Conservation (phyloP, 2,797 vertebrate genomes). For the Pangasius larnaudii region DNA sequence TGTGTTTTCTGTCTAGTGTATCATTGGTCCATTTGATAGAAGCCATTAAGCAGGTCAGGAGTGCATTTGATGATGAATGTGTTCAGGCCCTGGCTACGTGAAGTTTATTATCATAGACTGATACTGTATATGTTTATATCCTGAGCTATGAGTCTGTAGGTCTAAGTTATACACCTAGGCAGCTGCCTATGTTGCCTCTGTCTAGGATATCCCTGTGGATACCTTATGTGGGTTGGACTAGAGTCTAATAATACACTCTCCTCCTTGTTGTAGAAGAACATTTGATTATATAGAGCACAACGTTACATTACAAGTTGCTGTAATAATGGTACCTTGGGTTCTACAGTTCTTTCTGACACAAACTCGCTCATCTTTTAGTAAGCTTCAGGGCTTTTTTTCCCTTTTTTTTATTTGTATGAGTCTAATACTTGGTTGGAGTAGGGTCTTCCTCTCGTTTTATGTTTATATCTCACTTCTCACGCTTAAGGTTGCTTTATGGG, state of each 20-base stretch:
- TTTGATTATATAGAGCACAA: not conserved
- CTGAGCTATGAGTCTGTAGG: not conserved
- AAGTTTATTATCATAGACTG: not conserved
- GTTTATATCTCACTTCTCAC: not conserved
- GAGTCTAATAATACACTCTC: not conserved
- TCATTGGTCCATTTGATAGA: not conserved
- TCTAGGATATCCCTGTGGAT: not conserved
- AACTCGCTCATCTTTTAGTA: not conserved
- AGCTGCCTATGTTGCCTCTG: not conserved
- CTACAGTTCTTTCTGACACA: not conserved
- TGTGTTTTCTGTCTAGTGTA: not conserved
- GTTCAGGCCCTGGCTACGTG: not conserved
- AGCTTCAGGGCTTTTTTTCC: not conserved
- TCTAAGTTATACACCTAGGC: not conserved
- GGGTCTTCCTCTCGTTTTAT: not conserved
- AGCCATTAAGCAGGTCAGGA: slow-evolving; percentile 14
- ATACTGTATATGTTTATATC: not conserved
- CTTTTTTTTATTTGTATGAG: not conserved
- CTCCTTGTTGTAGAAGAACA: not conserved
- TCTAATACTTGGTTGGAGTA: not conserved
- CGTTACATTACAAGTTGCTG: not conserved
- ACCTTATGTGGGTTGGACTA: not conserved
- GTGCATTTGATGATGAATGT: not conserved
- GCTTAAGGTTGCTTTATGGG: not conserved
- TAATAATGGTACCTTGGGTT: not conserved